Conservation (phyloP, 2,113 vertebrate species). For the Dascyllus trimaculatus region DNA sequence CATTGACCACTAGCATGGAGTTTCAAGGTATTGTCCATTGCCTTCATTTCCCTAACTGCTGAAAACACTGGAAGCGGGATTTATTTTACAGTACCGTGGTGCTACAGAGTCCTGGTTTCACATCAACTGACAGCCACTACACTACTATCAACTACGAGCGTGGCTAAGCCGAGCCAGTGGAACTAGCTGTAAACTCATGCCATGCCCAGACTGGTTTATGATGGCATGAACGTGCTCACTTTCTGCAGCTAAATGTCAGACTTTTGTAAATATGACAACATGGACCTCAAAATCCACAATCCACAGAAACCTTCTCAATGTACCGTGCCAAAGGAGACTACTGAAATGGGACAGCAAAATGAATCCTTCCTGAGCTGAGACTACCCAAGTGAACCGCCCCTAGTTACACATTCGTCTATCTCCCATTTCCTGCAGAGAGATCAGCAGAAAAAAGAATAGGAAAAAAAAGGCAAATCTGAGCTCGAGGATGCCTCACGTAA, state of each 20-base stretch:
- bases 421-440: constrained; percentile 39
- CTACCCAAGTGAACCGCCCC: constrained; percentile 16
- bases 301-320: constrained; percentile 75
- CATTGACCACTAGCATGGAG: constrained; percentile 49
- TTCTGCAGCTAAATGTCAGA: constrained; percentile 69
- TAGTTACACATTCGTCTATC: constrained; percentile 31
- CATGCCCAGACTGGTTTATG: constrained; percentile 43
- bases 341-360: constrained; percentile 31
- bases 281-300: constrained; percentile 71
- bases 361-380: constrained; percentile 29
- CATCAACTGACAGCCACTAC: constrained; percentile 58
- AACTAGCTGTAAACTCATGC: constrained; percentile 52
- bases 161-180: constrained; percentile 56
- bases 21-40: constrained; percentile 64
- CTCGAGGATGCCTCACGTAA: constrained; percentile 28
- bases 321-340: constrained; percentile 79
- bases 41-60: constrained; percentile 62
- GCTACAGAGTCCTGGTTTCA: constrained; percentile 71
- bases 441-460: neutral
- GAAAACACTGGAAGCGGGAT: constrained; percentile 62
- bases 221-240: constrained; percentile 67
- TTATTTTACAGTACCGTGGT: constrained; percentile 57
- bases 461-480: constrained; percentile 23
- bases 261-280: constrained; percentile 74
- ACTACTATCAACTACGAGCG: constrained; percentile 53